Conservation (phyloP, 37 sponge, comb jelly and placozoan genomes). For the Petrosia ficiformis region DNA sequence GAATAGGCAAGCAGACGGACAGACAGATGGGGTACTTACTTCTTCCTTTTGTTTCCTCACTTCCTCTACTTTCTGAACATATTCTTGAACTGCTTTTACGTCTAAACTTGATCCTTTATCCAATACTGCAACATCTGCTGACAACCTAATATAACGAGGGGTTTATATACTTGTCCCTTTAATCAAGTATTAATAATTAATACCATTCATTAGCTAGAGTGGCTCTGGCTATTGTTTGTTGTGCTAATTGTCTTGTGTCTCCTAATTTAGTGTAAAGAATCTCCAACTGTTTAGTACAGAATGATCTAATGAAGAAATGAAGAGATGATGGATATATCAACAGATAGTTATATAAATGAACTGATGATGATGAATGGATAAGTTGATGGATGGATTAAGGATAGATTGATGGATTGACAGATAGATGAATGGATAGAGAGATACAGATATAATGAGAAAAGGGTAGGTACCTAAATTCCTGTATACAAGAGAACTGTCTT, state of each 20-base stretch:
- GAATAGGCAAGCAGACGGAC: too few relatives aligned
- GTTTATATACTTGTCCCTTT: neutral
- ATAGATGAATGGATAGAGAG: too few relatives aligned
- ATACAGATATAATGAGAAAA: too few relatives aligned
- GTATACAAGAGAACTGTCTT: conserved; percentile 35
- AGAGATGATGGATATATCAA: neutral
- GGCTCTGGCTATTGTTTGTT: conserved; percentile 26
- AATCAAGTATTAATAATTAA: neutral
- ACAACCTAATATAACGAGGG: neutral
- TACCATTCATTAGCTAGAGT: conserved; percentile 38
- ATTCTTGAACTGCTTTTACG: neutral
- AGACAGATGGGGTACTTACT: neutral
- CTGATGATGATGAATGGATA: too few relatives aligned
- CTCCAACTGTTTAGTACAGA: conserved; percentile 6
- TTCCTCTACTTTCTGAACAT: neutral
- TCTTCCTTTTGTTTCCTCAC: neutral
- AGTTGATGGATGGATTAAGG: too few relatives aligned
- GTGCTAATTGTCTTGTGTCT: conserved; percentile 2
- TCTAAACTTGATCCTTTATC: neutral
- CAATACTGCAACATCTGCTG: neutral
- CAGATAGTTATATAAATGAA: too few relatives aligned
- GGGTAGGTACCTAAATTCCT: conserved; percentile 51
- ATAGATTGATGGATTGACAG: too few relatives aligned
- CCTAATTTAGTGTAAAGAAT: neutral
- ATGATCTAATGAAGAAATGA: neutral